Evolutionary conservation across 2,888 invertebrate species (phyloP).

Genomic region (Athalia circularis): DNA sequence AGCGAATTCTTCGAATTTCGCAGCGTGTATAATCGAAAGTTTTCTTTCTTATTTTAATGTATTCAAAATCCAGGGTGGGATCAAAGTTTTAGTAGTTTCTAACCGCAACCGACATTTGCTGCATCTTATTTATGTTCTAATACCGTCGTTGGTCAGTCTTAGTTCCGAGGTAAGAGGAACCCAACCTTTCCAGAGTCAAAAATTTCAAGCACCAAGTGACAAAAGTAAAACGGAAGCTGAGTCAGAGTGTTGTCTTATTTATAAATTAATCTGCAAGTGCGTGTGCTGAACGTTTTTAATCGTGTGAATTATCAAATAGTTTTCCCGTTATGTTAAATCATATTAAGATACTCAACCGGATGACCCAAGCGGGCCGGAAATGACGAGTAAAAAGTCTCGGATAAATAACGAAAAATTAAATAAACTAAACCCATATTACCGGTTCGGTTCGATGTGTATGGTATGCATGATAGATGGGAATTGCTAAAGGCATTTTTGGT

Average conservation of each 20-base stretch:
- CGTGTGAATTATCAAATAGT: constrained; percentile 35
- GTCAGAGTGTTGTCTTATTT: not conserved
- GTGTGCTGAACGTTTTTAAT: constrained; percentile 6
- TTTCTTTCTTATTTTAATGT: no score
- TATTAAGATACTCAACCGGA: constrained; percentile 15
- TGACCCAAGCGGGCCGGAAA: constrained; percentile 35
- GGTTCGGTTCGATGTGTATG: not conserved
- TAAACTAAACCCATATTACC: constrained; percentile 22
- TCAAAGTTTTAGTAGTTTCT: no score
- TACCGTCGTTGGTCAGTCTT: no score
- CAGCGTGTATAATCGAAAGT: no score
- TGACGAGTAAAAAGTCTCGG: constrained; percentile 10
- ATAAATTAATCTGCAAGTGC: not conserved
- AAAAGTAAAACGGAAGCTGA: constrained; percentile 16
- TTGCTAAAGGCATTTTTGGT: constrained; percentile 32
- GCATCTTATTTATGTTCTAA: no score
- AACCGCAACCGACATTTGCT: no score
- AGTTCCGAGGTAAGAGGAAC: not conserved
- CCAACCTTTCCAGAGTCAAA: no score
- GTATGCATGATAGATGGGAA: constrained; percentile 4
- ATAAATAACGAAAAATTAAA: constrained; percentile 41
- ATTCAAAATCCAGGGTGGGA: no score
- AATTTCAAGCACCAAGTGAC: not conserved
- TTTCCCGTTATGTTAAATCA: constrained; percentile 6
- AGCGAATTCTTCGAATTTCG: not conserved